Evolutionary conservation across 2,113 vertebrate genomes (phyloP).

Genomic region (Baryphthengus martii): DNA sequence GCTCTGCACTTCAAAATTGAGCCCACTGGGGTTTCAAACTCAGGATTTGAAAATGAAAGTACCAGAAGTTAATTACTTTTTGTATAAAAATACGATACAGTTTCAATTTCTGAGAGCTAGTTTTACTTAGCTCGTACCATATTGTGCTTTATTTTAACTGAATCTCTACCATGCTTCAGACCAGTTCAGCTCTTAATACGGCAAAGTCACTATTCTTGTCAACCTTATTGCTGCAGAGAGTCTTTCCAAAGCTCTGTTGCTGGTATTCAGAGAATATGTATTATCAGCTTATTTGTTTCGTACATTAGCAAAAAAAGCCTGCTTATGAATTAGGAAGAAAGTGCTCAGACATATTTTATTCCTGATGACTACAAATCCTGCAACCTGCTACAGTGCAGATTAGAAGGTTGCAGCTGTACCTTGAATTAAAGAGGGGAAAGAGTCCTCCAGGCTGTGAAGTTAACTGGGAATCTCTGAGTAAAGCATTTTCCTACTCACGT

Average conservation of each 20-base stretch:
- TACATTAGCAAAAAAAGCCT: neutral
- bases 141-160: neutral
- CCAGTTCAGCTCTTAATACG: neutral
- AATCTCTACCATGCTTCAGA: neutral
- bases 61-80: neutral
- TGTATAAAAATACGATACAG: neutral
- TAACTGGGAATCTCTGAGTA: neutral
- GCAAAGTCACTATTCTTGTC: neutral
- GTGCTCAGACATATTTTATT: neutral
- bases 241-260: neutral
- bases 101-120: neutral
- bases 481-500: neutral
- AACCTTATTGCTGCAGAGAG: neutral
- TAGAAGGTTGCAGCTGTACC: neutral
- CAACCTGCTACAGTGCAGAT: neutral
- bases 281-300: neutral
- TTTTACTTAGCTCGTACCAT: neutral
- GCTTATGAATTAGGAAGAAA: neutral
- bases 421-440: neutral
- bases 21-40: neutral
- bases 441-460: neutral
- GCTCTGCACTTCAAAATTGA: neutral
- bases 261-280: neutral
- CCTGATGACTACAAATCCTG: neutral
- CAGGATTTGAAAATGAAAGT: neutral